Conservation (phyloP, 2,888 invertebrate species). For the Fabriciana adippe region DNA sequence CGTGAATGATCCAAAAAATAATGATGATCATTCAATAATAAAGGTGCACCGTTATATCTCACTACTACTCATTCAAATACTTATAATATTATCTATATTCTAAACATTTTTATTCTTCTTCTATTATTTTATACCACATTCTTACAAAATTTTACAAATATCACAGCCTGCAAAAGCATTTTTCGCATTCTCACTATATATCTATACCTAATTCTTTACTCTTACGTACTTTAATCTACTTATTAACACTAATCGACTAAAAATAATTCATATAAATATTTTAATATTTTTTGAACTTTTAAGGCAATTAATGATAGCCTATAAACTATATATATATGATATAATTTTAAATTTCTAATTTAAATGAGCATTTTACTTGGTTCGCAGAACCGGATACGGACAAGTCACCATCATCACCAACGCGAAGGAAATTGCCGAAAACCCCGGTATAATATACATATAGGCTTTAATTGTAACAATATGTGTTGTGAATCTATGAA, state of each 20-base stretch:
- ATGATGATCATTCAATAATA: conserved; percentile 12
- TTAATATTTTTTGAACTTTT: neutral
- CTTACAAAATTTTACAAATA: neutral
- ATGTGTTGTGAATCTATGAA: conserved; percentile 82
- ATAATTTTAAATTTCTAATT: conserved; percentile 1
- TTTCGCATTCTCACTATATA: neutral
- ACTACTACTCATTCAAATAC: neutral
- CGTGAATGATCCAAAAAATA: conserved; percentile 2
- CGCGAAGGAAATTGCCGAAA: conserved; percentile 97
- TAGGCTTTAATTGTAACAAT: conserved; percentile 81
- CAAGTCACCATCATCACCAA: conserved; percentile 94
- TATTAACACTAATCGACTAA: neutral
- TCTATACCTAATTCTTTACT: neutral
- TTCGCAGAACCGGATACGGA: conserved; percentile 91
- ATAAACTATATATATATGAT: neutral
- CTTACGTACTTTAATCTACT: neutral
- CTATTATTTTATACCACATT: neutral
- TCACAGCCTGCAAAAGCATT: conserved; percentile 1
- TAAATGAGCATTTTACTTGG: conserved; percentile 39
- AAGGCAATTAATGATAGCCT: neutral
- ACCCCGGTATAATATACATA: conserved; percentile 95
- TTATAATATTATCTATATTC: neutral
- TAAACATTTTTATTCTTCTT: neutral
- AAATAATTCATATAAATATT: neutral
- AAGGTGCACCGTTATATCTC: neutral